Evolutionary conservation across 2,888 invertebrate species (phyloP).

Genomic region (Empis stercorea): DNA sequence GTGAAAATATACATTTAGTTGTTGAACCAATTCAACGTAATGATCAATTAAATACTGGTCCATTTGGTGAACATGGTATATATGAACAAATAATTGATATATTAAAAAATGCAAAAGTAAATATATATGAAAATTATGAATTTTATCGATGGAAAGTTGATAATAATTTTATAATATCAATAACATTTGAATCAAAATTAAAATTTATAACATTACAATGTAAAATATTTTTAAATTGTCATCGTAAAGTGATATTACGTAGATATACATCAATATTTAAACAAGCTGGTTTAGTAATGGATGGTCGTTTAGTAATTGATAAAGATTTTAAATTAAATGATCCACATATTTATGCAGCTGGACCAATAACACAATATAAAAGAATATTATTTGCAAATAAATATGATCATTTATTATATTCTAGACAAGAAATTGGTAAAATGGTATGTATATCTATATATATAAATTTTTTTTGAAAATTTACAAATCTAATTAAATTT

Average conservation of each 20-base stretch:
- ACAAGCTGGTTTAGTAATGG: constrained; percentile 43
- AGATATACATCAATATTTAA: constrained; percentile 29
- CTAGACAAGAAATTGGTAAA: constrained; percentile 49
- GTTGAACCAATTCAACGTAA: constrained; percentile 18
- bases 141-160: constrained; percentile 24
- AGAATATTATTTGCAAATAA: constrained; percentile 41
- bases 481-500: not conserved
- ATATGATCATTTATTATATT: constrained; percentile 42
- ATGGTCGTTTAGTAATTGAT: constrained; percentile 51
- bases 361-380: constrained; percentile 49
- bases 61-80: constrained; percentile 16
- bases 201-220: constrained; percentile 19
- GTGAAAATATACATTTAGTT: constrained; percentile 36
- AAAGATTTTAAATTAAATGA: constrained; percentile 51
- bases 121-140: constrained; percentile 20
- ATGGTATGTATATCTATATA: constrained; percentile 35
- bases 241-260: constrained; percentile 19
- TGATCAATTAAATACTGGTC: constrained; percentile 15
- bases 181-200: constrained; percentile 20
- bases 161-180: constrained; percentile 16
- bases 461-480: not conserved
- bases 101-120: constrained; percentile 18
- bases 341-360: constrained; percentile 49
- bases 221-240: constrained; percentile 25
- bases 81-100: constrained; percentile 16